Percentiles rank a stretch among this genome's conserved stretches.
Evolutionary conservation across 2,888 invertebrate genomes (phyloP).

Genomic region (Trachelus troglodyta): DNA sequence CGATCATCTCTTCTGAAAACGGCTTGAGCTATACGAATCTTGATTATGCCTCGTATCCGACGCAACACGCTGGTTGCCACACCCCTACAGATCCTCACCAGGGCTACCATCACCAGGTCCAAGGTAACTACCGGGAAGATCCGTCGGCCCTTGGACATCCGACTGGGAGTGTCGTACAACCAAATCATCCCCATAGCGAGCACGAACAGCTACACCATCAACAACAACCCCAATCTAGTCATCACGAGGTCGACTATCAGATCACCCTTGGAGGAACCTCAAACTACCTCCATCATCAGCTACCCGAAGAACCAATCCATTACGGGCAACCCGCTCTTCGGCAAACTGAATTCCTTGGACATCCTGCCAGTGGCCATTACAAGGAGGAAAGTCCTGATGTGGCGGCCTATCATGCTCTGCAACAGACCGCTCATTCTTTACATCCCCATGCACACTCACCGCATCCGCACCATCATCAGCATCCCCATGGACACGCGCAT

Average conservation of each 20-base stretch:
- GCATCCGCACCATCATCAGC: conserved; percentile 56
- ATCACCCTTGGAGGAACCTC: conserved; percentile 62
- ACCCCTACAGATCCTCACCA: conserved; percentile 50
- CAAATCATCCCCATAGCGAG: conserved; percentile 33
- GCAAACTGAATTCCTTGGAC: conserved; percentile 71
- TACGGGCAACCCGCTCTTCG: conserved; percentile 53
- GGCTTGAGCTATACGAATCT: conserved; percentile 91
- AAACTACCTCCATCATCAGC: conserved; percentile 54
- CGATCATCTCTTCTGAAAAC: conserved; percentile 86
- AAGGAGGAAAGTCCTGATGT: conserved; percentile 72
- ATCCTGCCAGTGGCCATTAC: conserved; percentile 68
- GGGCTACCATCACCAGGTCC: conserved; percentile 70
- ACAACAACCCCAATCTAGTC: conserved; percentile 28
- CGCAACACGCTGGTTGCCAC: conserved; percentile 34
- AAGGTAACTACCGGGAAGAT: conserved; percentile 61
- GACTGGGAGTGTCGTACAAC: conserved; percentile 37
- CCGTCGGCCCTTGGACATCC: conserved; percentile 49
- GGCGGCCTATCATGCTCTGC: conserved; percentile 58
- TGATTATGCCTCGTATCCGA: conserved; percentile 75
- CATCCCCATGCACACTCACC: conserved; percentile 43
- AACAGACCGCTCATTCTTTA: conserved; percentile 45
- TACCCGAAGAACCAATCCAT: conserved; percentile 39
- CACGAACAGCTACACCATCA: conserved; percentile 54
- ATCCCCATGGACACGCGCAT: conserved; percentile 47
- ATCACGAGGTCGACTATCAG: conserved; percentile 52